These are phyloP conservation scores for Dromius quadrimaculatus DNA, from an alignment of 2,888 invertebrate species.

Conservation along the genomic window DNA sequence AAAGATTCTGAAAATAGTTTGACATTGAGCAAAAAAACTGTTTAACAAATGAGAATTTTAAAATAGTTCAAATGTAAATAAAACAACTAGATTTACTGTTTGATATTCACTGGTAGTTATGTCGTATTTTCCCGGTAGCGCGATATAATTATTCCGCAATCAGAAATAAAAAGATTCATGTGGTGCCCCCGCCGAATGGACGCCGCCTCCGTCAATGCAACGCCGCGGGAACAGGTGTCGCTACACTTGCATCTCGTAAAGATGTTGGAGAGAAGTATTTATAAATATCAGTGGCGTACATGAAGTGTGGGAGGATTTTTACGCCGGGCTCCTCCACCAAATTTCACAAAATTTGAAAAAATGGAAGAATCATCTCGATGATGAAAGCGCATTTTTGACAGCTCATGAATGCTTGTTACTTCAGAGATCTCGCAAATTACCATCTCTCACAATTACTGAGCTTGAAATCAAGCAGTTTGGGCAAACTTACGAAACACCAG, in stretches of 20 bases:
- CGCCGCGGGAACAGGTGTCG: constrained; percentile 59
- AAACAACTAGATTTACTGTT: no score
- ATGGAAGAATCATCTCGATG: no score
- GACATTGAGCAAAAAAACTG: constrained; percentile 30
- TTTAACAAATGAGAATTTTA: constrained; percentile 16
- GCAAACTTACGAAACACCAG: no score
- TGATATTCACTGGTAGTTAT: constrained; percentile 38
- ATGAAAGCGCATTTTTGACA: no score
- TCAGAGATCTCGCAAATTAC: no score
- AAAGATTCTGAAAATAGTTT: constrained; percentile 29
- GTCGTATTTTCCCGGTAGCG: constrained; percentile 48
- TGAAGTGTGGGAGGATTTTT: no score
- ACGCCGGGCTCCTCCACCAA: no score
- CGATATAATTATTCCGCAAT: constrained; percentile 49
- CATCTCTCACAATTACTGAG: no score
- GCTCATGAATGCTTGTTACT: no score
- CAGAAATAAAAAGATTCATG: constrained; percentile 30
- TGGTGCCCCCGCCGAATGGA: constrained; percentile 14
- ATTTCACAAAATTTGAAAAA: no score
- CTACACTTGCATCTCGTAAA: constrained; percentile 61
- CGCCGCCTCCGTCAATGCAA: constrained; percentile 15
- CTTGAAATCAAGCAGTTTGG: no score
- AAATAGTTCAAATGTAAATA: no score
- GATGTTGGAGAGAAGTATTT: constrained; percentile 30
- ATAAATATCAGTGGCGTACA: constrained; percentile 28